A percentile compares a stretch with the other conserved stretches of the same genome.
These are phyloP conservation scores for Linepithema humile DNA, from an alignment of 1,140 invertebrate species.

Conservation along the genomic window DNA sequence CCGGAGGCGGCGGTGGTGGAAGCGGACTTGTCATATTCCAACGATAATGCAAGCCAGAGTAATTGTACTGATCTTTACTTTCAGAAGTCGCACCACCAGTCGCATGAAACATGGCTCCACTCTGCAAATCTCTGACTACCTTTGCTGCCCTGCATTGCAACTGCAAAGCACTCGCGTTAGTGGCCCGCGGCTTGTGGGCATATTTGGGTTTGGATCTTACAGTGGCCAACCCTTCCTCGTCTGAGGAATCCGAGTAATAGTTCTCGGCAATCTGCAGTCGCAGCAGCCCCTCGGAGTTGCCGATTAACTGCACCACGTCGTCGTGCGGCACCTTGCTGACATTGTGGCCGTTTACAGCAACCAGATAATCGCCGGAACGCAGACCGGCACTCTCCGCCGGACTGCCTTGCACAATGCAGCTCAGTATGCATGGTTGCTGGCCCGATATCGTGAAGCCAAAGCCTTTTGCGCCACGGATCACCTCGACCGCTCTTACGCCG, in stretches of 20 bases:
- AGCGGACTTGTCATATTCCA: slow-evolving; percentile 82
- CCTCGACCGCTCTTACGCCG: slow-evolving; percentile 93
- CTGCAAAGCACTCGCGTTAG: slow-evolving; percentile 73
- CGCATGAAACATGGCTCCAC: slow-evolving; percentile 84
- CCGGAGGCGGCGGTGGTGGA: slow-evolving; percentile 82
- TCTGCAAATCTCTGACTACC: slow-evolving; percentile 85
- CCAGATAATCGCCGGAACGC: slow-evolving; percentile 94
- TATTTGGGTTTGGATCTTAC: slow-evolving; percentile 87
- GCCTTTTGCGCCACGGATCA: slow-evolving; percentile 92
- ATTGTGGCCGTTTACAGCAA: slow-evolving; percentile 95
- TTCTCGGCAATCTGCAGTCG: slow-evolving; percentile 94
- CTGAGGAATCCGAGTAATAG: slow-evolving; percentile 94
- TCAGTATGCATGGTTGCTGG: slow-evolving; percentile 95
- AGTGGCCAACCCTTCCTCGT: slow-evolving; percentile 87
- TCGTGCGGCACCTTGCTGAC: slow-evolving; percentile 96
- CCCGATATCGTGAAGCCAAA: slow-evolving; percentile 98
- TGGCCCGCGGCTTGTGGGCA: slow-evolving; percentile 84
- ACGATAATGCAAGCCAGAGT: slow-evolving; percentile 76
- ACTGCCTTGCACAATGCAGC: slow-evolving; percentile 93
- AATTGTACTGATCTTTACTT: slow-evolving; percentile 75
- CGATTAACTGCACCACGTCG: slow-evolving; percentile 95
- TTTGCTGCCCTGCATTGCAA: slow-evolving; percentile 84
- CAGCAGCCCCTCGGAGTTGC: slow-evolving; percentile 91
- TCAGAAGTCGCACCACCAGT: slow-evolving; percentile 61
- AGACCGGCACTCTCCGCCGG: slow-evolving; percentile 94